phyloP scores from a whole-genome alignment of 2,888 invertebrate genomes.

The Rhingia rostrata region DNA sequence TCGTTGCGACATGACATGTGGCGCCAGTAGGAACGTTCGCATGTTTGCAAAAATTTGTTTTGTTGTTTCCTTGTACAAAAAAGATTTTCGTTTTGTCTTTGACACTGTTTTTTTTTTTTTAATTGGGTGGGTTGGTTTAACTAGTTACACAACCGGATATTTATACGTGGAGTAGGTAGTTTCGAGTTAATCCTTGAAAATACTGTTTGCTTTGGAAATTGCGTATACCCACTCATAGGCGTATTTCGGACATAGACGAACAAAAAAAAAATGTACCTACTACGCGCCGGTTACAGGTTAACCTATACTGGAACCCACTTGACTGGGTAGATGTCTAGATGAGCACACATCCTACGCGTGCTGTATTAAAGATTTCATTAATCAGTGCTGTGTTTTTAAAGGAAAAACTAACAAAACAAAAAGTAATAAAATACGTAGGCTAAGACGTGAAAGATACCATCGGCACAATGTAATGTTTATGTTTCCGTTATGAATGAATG shows the following conservation, averaged over 20 bases:
- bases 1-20: conserved; percentile 62
- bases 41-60: conserved; percentile 35
- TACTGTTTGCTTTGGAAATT: conserved; percentile 9
- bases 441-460: not conserved
- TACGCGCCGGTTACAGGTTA: not conserved
- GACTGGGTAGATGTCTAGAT: conserved; percentile 9
- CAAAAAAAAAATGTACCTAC: not conserved
- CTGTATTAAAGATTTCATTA: conserved; percentile 26
- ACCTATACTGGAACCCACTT: conserved; percentile 20
- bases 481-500: not conserved
- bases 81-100: conserved; percentile 19
- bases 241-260: conserved; percentile 14
- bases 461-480: not conserved
- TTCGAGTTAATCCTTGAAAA: conserved; percentile 26
- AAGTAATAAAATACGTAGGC: conserved; percentile 27
- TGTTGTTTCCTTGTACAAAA: conserved; percentile 42
- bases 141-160: conserved; percentile 59
- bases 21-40: conserved; percentile 53
- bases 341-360: conserved; percentile 29
- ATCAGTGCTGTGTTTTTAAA: conserved; percentile 23
- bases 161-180: conserved; percentile 31
- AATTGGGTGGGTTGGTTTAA: conserved; percentile 41
- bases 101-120: conserved; percentile 16
- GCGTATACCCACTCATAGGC: conserved; percentile 33
- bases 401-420: conserved; percentile 13